Conservation (phyloP, 2,113 vertebrate species). For the Hemiscyllium ocellatum region DNA sequence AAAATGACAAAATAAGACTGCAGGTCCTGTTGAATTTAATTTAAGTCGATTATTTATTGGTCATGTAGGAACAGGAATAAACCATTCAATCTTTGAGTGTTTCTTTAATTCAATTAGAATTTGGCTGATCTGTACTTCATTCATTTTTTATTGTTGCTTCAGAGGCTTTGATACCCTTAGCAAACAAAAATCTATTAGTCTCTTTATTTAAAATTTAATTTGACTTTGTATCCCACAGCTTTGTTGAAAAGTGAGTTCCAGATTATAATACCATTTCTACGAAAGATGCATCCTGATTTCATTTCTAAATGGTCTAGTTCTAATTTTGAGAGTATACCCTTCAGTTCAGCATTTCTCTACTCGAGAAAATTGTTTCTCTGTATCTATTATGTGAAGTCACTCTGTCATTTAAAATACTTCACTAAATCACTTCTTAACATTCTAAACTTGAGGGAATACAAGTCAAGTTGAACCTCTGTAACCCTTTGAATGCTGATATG, state of each 20-base stretch:
- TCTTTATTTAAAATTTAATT: background rate
- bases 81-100: background rate
- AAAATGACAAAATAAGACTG: background rate
- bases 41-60: background rate
- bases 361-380: background rate
- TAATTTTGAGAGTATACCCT: background rate
- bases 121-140: too few relatives aligned
- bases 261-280: background rate
- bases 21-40: background rate
- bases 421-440: background rate
- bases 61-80: background rate
- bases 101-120: background rate
- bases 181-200: background rate
- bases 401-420: background rate
- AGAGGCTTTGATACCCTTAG: background rate
- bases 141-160: background rate
- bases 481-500: background rate
- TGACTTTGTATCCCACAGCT: background rate
- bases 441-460: background rate
- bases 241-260: background rate
- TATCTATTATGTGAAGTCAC: background rate
- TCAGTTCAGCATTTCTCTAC: background rate
- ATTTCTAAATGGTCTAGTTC: background rate
- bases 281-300: background rate
- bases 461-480: background rate